Conservation (phyloP, 2,888 invertebrate species). For the Bimastos eiseni region DNA sequence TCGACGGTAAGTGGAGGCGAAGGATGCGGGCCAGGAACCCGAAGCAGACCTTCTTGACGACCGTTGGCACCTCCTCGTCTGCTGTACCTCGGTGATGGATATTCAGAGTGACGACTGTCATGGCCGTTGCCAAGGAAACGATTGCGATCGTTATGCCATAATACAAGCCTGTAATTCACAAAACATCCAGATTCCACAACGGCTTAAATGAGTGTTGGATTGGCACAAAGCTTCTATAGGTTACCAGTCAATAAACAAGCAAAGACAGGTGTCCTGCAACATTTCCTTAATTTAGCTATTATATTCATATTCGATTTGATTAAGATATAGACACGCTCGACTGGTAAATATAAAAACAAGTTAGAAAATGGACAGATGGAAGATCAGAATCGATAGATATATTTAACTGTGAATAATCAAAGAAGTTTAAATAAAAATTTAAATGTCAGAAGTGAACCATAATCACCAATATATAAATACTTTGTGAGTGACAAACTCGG, state of each 20-base stretch:
- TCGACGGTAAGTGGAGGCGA: slow-evolving; percentile 45
- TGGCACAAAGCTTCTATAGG: not conserved
- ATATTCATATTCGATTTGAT: not conserved
- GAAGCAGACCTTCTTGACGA: slow-evolving; percentile 74
- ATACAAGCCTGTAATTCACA: slow-evolving; percentile 63
- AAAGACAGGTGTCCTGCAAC: not conserved
- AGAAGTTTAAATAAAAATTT: too few species aligned
- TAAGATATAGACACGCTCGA: not conserved
- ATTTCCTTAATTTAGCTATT: not conserved
- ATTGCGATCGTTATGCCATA: slow-evolving; percentile 68
- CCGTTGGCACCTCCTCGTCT: slow-evolving; percentile 76
- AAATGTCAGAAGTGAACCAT: too few species aligned
- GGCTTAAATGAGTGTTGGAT: not conserved
- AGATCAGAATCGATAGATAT: too few species aligned
- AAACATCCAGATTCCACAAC: not conserved
- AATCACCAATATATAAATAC: too few species aligned
- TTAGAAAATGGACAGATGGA: too few species aligned
- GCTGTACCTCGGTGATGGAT: slow-evolving; percentile 76
- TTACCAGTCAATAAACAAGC: not conserved
- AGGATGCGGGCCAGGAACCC: slow-evolving; percentile 70
- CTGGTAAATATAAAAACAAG: too few species aligned
- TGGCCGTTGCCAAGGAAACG: slow-evolving; percentile 65
- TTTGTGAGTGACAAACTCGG: too few species aligned
- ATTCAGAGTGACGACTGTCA: slow-evolving; percentile 64
- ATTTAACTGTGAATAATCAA: too few species aligned